Evolutionary conservation across 2,797 vertebrate species (phyloP).

Genomic region (Phataginus tetradactyla): DNA sequence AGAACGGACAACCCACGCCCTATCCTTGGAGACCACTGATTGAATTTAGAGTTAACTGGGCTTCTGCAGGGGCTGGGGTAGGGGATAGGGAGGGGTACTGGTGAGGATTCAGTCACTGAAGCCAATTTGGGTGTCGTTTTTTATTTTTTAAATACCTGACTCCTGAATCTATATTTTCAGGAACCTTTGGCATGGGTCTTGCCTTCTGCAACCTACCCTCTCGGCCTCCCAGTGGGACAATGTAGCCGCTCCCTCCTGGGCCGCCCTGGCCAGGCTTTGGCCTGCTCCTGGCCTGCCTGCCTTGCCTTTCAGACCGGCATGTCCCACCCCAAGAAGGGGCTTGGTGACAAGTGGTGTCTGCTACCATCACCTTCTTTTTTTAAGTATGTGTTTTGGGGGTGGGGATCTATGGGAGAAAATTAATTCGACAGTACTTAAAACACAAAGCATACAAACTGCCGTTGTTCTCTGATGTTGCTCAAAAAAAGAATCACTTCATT

Average conservation of each 20-base stretch:
- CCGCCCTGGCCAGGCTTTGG: background rate
- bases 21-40: background rate
- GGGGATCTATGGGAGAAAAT: background rate
- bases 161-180: background rate
- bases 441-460: background rate
- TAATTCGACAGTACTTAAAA: slow-evolving; percentile 5
- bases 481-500: background rate
- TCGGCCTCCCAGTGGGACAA: background rate
- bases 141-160: background rate
- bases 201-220: background rate
- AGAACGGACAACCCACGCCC: background rate
- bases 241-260: background rate
- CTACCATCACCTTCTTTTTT: background rate
- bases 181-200: background rate
- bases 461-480: background rate
- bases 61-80: background rate
- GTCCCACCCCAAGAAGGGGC: background rate
- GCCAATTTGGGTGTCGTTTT: background rate
- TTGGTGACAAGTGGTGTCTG: background rate
- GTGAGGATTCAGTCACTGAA: background rate
- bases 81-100: background rate
- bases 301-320: background rate
- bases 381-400: background rate
- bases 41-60: background rate
- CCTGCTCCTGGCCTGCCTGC: background rate